Evolutionary conservation across 2,113 vertebrate species (phyloP).

Genomic region (Phocoena sinus): DNA sequence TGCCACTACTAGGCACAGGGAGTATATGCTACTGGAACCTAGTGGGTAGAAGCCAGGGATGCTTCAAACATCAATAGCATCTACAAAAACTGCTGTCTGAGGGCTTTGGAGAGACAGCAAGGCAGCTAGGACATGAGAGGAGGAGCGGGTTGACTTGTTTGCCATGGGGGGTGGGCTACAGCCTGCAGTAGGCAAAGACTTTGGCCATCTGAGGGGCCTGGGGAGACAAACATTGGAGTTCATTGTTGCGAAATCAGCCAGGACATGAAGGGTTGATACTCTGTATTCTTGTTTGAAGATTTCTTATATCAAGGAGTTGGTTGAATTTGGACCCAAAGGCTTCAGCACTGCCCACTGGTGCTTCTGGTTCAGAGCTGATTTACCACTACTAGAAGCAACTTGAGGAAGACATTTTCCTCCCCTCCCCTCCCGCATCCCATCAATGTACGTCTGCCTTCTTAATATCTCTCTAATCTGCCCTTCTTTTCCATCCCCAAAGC

Average conservation of each 20-base stretch:
- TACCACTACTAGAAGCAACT: not conserved
- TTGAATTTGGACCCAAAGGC: not conserved
- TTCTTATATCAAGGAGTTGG: not conserved
- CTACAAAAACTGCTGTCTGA: not conserved
- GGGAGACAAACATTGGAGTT: not conserved
- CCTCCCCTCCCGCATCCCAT: not conserved
- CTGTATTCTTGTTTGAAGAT: not conserved
- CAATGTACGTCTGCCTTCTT: not conserved
- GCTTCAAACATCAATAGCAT: not conserved
- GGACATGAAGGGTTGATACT: not conserved
- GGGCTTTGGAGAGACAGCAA: not conserved
- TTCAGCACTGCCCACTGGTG: not conserved
- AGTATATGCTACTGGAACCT: no score
- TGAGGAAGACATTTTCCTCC: not conserved
- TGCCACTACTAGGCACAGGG: not conserved
- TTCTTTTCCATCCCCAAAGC: not conserved
- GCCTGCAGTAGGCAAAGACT: accelerated
- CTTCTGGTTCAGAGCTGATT: not conserved
- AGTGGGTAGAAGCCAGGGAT: not conserved
- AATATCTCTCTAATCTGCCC: not conserved
- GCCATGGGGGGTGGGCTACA: accelerated
- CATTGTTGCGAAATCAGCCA: not conserved
- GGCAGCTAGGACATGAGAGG: not conserved
- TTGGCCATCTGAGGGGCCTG: not conserved
- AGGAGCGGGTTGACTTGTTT: not conserved